Base-by-base conservation (phyloP, 2,113 vertebrate genomes). In the Muntiacus reevesi region DNA sequence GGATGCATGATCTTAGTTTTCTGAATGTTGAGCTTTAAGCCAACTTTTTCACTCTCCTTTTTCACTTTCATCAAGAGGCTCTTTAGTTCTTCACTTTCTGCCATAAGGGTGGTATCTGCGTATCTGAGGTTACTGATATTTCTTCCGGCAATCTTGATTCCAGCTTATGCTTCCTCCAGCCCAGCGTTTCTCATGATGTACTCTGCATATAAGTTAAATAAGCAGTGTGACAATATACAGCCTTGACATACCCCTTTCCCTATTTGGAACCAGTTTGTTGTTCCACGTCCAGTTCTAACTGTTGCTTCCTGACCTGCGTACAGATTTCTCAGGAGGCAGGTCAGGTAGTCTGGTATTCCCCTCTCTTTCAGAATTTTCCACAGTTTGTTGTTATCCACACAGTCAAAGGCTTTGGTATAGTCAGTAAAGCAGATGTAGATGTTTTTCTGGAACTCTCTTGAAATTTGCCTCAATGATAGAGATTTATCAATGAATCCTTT, bases 391-490 rank as follows among this genome's bases (percentile, higher is more conserved):
- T 21, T 33, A 36, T 67, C 33, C 64, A 67, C 64, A 21, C 33
- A 36, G 33, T 36, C n/a, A 71, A 71, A 71, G n/a, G 33, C 64
- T 67, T 67, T 36, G n/a, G 17, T 4, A 71, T 71, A 71, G n/a
- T 71, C n/a, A 71, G 33, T 36, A 71, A 71, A 71, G 64, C 64
- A 71, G 64, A 71, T 36, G n/a, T 71, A 71, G n/a, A 36, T 36
- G 36, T 71, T 71, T 71, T 71, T 71, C n/a, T 71, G 64, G 64
- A 71, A 23, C 64, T 36, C n/a, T 36, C 4, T 2, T 94, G 33
- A 87, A 50, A 94, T 93, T 98, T 96, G 25, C 36, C 11, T 90
- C 43, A 74, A 6, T 81, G 9, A 9, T 91, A 28, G 2, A 6
- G 55, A 87, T 45, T 40, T 97, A 11, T 82, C 1, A 2, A 0